Base-by-base conservation (phyloP, 2,113 vertebrate species). In the Chionis minor region DNA sequence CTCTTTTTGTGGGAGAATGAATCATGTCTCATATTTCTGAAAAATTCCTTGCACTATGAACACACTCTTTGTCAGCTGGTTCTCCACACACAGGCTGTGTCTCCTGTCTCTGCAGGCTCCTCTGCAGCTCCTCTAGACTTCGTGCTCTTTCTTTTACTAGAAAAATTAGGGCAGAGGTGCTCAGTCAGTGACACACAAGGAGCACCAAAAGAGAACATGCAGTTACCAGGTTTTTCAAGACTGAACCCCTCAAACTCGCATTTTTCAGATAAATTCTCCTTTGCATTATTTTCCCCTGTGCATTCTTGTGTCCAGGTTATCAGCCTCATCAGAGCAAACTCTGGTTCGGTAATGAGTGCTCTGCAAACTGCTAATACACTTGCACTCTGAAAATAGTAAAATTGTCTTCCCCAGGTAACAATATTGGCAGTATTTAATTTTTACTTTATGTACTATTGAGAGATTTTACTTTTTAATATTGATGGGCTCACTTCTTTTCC, bases 1-100 rank as follows among this genome's bases (percentile, higher is more conserved):
- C 95, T 86, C 88, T 94, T 97, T 96, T 62, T 81, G 94, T 90
- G 84, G 94, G 79, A 97, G 84, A 94, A 94, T 96, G 91, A 95
- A 94, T 97, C 97, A 97, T 51, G 62, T 73, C 81, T 62, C 77
- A 6, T 92, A 66, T 84, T 91, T 94, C 96, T 85, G 75, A 95
- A 96, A 95, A 94, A 84, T 73, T 91, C 66, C 78, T 82, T 85
- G 71, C 81, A 59, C 89, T 77, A 95, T 1, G 49, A 92, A 89
- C 62, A 82, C 65, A 12, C 30, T 75, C 77, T 90, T 62, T 79
- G 73, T 92, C 92, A 94, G 73, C 66, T 91, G 69, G 61, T 33
- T 96, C 77, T 88, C 33, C 83, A 75, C 20, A 70, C 40, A 54
- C 23, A 71, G 72, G 62, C 79, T 73, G n/a, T n/a, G 7, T 24